phyloP scores from a whole-genome alignment of 2,797 vertebrate genomes.

The Eidolon dupreanum region DNA sequence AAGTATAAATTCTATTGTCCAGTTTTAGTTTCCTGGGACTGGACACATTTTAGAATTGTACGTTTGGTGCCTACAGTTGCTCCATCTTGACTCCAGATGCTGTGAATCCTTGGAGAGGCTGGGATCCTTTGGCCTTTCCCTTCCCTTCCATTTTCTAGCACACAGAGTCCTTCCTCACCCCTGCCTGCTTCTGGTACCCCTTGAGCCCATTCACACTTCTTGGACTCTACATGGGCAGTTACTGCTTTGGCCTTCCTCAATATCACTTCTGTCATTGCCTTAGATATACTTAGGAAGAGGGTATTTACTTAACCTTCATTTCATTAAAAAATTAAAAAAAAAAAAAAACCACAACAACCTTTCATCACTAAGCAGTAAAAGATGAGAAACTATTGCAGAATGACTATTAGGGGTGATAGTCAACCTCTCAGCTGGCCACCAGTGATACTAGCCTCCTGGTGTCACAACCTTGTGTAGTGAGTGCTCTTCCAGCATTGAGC shows the following conservation, averaged over 20 bases:
- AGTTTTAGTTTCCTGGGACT: background rate
- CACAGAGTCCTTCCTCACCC: background rate
- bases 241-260: background rate
- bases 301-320: background rate
- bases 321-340: background rate
- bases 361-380: background rate
- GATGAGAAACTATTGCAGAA: background rate
- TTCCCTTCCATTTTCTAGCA: background rate
- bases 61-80: background rate
- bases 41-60: background rate
- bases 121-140: background rate
- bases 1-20: background rate
- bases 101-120: background rate
- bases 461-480: accelerated
- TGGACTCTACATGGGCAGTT: background rate
- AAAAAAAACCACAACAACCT: background rate
- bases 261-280: background rate
- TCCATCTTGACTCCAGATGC: background rate
- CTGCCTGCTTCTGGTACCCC: background rate
- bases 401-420: background rate
- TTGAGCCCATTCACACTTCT: background rate
- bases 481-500: background rate
- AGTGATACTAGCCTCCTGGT: background rate
- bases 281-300: background rate
- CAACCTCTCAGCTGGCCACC: background rate